Evolutionary conservation across 1,140 invertebrate species (phyloP).

Genomic region (Eumaeus atala): DNA sequence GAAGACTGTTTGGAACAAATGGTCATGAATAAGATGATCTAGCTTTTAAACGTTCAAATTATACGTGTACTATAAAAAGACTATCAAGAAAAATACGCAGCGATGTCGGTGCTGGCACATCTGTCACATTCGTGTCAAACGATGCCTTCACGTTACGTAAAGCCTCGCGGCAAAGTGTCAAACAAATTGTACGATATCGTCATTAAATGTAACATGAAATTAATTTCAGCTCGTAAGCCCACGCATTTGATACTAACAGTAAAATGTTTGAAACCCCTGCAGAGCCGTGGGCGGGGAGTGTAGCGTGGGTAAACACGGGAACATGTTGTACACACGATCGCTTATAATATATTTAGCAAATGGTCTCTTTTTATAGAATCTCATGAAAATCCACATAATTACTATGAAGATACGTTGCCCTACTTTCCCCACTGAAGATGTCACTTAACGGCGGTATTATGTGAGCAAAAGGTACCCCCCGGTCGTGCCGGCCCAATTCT

Average conservation of each 20-base stretch:
- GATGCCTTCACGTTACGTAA: not conserved
- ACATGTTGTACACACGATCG: not conserved
- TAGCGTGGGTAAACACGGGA: not conserved
- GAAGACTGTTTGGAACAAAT: too few species aligned
- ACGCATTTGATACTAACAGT: conserved; percentile 1
- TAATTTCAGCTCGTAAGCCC: conserved; percentile 5
- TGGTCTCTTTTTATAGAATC: too few species aligned
- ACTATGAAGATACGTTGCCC: too few species aligned
- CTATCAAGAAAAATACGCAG: conserved; percentile 1
- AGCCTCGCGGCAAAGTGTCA: conserved; percentile 6
- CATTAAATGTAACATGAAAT: conserved; percentile 5
- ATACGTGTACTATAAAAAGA: not conserved
- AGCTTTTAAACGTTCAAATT: too few species aligned
- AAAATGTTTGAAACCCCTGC: not conserved
- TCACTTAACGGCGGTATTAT: too few species aligned
- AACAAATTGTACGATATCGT: conserved; percentile 7
- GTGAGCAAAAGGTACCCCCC: too few species aligned
- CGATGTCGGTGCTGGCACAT: not conserved
- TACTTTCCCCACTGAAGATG: too few species aligned
- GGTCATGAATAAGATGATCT: too few species aligned
- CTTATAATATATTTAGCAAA: not conserved
- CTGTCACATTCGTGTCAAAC: not conserved
- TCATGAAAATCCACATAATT: too few species aligned
- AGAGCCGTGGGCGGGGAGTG: not conserved
- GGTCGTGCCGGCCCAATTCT: too few species aligned